These are phyloP conservation scores for Corythoichthys intestinalis DNA, from an alignment of 2,113 vertebrate genomes.

Conservation along the genomic window DNA sequence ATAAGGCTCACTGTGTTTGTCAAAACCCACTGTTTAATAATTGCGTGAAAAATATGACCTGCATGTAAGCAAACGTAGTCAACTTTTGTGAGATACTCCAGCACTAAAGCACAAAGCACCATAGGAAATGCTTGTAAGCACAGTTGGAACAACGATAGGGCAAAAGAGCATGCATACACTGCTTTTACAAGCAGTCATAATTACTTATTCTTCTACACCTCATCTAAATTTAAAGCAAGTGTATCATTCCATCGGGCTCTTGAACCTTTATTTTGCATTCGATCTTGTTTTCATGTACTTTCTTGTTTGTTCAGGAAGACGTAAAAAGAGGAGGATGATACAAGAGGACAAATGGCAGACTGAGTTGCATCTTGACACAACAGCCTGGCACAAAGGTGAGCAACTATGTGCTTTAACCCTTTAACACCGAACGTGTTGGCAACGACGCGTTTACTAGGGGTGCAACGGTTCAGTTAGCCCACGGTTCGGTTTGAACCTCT, in stretches of 20 bases:
- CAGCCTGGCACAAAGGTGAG: background rate
- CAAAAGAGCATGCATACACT: background rate
- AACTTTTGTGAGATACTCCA: too few relatives aligned
- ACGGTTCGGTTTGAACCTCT: too few relatives aligned
- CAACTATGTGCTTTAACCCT: too few relatives aligned
- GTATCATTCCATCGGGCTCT: too few relatives aligned
- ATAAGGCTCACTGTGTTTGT: background rate
- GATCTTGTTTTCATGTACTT: background rate
- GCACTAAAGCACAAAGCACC: too few relatives aligned
- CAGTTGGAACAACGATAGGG: background rate
- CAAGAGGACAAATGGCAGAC: background rate
- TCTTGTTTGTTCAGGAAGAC: background rate
- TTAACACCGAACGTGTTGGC: too few relatives aligned
- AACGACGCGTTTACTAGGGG: too few relatives aligned
- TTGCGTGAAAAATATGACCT: background rate
- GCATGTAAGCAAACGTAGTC: background rate
- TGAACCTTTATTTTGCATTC: background rate
- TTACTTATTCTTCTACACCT: background rate
- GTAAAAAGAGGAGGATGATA: background rate
- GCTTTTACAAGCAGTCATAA: background rate
- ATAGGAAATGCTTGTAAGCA: background rate
- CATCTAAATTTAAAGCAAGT: background rate
- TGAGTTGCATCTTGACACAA: background rate
- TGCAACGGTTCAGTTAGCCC: too few relatives aligned
- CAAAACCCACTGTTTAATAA: background rate